phyloP scores from a whole-genome alignment of 2,113 vertebrate species.

The Haplochromis burtoni region DNA sequence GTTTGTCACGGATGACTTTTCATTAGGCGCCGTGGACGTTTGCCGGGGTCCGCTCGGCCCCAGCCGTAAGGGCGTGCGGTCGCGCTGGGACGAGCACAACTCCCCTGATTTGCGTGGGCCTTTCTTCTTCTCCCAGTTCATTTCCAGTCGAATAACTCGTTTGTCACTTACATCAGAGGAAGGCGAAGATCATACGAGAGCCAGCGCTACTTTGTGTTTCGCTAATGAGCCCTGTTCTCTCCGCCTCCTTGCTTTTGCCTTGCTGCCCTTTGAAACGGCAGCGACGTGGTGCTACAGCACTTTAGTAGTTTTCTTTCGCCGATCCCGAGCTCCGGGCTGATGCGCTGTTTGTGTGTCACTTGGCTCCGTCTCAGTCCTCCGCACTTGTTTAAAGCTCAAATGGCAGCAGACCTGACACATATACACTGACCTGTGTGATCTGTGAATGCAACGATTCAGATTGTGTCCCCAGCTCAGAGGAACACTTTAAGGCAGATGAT shows the following conservation, averaged over 20 bases:
- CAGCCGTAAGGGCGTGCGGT: not conserved
- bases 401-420: constrained; percentile 13
- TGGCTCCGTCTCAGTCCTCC: not conserved
- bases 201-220: constrained; percentile 58
- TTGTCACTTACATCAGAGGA: constrained; percentile 67
- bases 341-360: constrained; percentile 24
- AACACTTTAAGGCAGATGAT: not conserved
- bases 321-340: not conserved
- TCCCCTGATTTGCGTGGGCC: constrained; percentile 18
- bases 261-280: constrained; percentile 54
- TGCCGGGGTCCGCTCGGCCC: not conserved
- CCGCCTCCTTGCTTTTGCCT: constrained; percentile 42
- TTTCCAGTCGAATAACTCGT: constrained; percentile 59
- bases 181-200: constrained; percentile 60
- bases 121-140: constrained; percentile 34
- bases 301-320: not conserved
- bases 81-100: constrained; percentile 8
- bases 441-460: not conserved
- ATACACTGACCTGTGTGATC: not conserved
- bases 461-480: not conserved
- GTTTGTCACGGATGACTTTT: not conserved
- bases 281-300: constrained; percentile 12
- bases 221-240: constrained; percentile 59
- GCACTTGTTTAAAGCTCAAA: constrained; percentile 27
- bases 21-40: not conserved